phyloP scores from a whole-genome alignment of 2,797 vertebrate genomes.

The Gymnoscopelus microlampas region DNA sequence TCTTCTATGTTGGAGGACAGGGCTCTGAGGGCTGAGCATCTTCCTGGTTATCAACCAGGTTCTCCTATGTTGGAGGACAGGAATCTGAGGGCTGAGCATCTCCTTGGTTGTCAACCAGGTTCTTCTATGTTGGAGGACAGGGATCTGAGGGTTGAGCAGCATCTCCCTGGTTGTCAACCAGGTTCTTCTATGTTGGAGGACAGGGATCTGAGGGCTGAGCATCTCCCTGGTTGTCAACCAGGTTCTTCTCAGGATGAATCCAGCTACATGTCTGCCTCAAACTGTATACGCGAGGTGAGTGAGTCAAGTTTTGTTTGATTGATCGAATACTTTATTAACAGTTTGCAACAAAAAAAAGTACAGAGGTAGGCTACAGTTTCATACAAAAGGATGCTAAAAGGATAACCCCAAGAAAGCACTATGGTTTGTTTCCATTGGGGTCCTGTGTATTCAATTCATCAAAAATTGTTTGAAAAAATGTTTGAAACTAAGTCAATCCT shows the following conservation, averaged over 20 bases:
- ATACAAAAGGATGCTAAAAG: no score
- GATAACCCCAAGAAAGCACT: no score
- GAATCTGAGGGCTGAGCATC: conserved; percentile 1
- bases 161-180: conserved; percentile 1
- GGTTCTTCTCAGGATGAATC: conserved; percentile 24
- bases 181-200: conserved; percentile 6
- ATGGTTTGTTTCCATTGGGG: no score
- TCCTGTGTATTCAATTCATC: no score
- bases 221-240: conserved; percentile 4
- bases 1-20: conserved; percentile 11
- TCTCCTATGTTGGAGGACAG: conserved; percentile 11
- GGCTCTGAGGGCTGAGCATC: conserved; percentile 2
- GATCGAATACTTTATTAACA: no score
- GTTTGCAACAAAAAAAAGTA: no score
- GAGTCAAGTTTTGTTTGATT: not conserved
- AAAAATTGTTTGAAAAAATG: no score
- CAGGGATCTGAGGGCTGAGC: conserved; percentile 8
- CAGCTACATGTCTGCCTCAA: not conserved
- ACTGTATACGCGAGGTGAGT: conserved; percentile 34
- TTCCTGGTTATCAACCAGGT: conserved; percentile 11
- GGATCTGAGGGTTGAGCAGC: conserved; percentile 28
- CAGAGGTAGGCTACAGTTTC: no score
- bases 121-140: not conserved
- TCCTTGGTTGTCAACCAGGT: conserved; percentile 9
- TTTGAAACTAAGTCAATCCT: not conserved